phyloP scores from a whole-genome alignment of 2,797 vertebrate genomes.

The Sylvia borin region DNA sequence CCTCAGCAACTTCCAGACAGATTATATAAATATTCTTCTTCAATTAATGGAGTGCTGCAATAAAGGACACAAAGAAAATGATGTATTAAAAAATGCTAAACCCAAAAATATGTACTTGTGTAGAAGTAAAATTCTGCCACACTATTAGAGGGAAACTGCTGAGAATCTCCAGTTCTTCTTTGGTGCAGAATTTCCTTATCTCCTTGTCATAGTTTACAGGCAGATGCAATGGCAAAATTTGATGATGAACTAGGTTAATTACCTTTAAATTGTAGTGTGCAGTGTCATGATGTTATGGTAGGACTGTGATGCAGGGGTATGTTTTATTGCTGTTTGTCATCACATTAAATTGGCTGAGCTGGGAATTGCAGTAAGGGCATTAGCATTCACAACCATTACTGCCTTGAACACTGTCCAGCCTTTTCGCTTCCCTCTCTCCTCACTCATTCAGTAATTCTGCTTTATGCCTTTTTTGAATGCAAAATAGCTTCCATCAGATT shows the following conservation, averaged over 20 bases:
- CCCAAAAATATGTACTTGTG: rapidly evolving
- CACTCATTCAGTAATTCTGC: not conserved
- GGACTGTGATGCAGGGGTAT: not conserved
- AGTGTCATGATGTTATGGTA: not conserved
- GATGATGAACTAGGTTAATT: not conserved
- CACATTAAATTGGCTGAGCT: not conserved
- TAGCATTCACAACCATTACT: not conserved
- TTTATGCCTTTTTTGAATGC: slow-evolving; percentile 7
- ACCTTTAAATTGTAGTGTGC: not conserved
- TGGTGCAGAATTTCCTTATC: not conserved
- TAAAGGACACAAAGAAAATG: not conserved
- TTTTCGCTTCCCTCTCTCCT: not conserved
- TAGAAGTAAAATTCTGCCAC: not conserved
- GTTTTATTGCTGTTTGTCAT: slow-evolving; percentile 8
- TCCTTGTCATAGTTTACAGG: not conserved
- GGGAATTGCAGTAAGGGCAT: not conserved
- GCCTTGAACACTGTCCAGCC: not conserved
- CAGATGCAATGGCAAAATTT: not conserved
- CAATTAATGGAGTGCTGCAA: not conserved
- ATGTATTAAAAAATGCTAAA: not conserved
- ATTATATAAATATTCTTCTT: not conserved
- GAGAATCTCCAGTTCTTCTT: not conserved
- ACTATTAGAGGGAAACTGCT: not conserved
- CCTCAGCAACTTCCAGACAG: not conserved
- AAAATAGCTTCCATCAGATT: not conserved